These are phyloP conservation scores for Sarcophilus harrisii DNA, from an alignment of 2,797 vertebrate genomes.

Conservation along the genomic window DNA sequence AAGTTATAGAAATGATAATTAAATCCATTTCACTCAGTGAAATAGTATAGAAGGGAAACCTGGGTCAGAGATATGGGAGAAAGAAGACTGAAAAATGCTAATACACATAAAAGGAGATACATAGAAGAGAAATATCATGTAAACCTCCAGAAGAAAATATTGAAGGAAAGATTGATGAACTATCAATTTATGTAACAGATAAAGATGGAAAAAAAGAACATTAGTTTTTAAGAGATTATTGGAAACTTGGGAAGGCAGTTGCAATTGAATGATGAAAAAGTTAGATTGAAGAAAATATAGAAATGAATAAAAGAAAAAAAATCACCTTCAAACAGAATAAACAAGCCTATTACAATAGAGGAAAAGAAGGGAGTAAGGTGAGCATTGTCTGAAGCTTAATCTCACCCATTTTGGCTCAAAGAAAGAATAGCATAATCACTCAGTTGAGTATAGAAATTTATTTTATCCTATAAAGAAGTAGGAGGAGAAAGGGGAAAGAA, in stretches of 20 bases:
- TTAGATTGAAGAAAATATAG: not conserved
- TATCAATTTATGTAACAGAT: not conserved
- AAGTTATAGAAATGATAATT: not conserved
- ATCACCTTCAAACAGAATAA: no score
- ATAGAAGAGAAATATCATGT: not conserved
- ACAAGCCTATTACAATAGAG: no score
- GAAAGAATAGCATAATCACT: no score
- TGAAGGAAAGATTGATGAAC: not conserved
- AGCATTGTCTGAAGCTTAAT: no score
- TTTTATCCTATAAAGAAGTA: no score
- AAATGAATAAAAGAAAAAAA: not conserved
- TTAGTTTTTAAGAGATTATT: not conserved
- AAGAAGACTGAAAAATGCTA: not conserved
- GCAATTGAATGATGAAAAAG: not conserved
- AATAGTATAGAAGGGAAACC: not conserved
- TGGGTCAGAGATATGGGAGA: no score
- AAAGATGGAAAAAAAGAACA: not conserved
- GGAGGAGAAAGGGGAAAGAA: no score
- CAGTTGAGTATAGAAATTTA: no score
- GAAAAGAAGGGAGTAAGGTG: no score
- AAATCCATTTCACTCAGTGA: not conserved
- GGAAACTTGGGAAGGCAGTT: not conserved
- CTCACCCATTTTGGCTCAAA: no score
- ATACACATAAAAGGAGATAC: not conserved
- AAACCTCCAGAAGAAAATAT: not conserved